Evolutionary conservation across 2,888 invertebrate species (phyloP), one percentile per base, ranked within the genome.

Genomic region (Catotricha subobsoleta): DNA sequence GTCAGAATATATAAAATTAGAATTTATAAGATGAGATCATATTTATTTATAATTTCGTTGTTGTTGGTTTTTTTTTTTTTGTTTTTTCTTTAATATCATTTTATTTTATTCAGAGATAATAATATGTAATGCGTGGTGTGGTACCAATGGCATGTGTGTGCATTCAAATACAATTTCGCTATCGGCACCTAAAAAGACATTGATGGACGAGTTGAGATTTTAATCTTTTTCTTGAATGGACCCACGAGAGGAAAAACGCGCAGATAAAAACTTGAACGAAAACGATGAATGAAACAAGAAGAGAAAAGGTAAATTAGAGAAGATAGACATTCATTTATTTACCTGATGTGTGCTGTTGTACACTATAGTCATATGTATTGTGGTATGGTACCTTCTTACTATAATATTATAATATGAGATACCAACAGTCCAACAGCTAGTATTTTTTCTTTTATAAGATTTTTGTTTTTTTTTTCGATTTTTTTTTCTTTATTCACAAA

Each of bases 141-240:
- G 23, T 25, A 8, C 7, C 6, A 8, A 25, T 10, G 25, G 10
- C 25, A 25, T 8, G 25, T 25, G 6, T 25, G 25, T 8, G 25
- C 6, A 8, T 10, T 25, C 7, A 25, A 25, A 10, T 8, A 34
- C 23, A 33, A 34, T 40, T 39, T 27, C n/a, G 34, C 34, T 40
- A 40, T 40, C 40, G 40, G 40, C 40, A 40, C 40, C 40, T 40
- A 30, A 20, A 30, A 40, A 21, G 40, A 40, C 40, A 40, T 34
- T 40, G 40, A 40, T 40, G 34, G 40, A 40, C 40, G 40, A 40
- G 40, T 34, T 40, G 40, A 36, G 29, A 39, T 39, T 39, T 28
- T 29, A 28, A 39, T 39, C 39, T 39, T 36, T 36, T 36, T 36
- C 36, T 23, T n/a, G n/a, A n/a, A n/a, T n/a, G n/a, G n/a, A n/a